These are phyloP conservation scores for Aelia acuminata DNA, from an alignment of 2,888 invertebrate species.

Conservation along the genomic window DNA sequence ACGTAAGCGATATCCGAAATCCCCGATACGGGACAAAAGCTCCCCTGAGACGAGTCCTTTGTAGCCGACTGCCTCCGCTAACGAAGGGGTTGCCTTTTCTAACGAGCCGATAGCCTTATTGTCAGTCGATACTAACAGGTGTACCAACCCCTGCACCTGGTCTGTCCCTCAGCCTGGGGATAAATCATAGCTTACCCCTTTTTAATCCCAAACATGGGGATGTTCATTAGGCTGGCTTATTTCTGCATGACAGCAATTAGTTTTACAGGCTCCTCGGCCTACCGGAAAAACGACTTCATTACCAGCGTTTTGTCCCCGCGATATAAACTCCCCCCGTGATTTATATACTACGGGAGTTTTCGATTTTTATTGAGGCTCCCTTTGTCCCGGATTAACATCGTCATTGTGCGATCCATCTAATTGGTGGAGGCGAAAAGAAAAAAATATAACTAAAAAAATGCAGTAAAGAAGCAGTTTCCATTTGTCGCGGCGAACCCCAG, in stretches of 20 bases:
- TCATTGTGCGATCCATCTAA: conserved; percentile 52
- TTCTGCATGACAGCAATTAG: conserved; percentile 56
- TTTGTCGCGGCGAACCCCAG: not conserved
- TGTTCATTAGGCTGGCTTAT: conserved; percentile 55
- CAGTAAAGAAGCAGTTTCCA: conserved; percentile 46
- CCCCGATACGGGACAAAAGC: conserved; percentile 34
- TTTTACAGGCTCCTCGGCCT: conserved; percentile 37
- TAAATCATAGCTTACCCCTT: conserved; percentile 55
- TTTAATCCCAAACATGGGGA: conserved; percentile 44
- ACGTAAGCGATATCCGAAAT: conserved; percentile 28
- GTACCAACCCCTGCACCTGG: conserved; percentile 44
- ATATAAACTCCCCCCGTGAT: conserved; percentile 44
- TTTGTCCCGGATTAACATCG: conserved; percentile 54
- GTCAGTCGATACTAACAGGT: conserved; percentile 55
- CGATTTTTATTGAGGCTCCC: conserved; percentile 52
- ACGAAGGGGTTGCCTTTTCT: conserved; percentile 55
- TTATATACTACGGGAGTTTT: conserved; percentile 45
- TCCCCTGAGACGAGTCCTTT: conserved; percentile 28
- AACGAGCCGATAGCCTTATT: conserved; percentile 54
- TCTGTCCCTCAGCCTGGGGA: not conserved
- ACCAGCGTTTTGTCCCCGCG: conserved; percentile 51
- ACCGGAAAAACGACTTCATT: conserved; percentile 55
- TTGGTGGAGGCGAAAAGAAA: conserved; percentile 37
- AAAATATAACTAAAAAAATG: not conserved
- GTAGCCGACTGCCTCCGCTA: conserved; percentile 29